Percentiles rank a stretch among this genome's conserved stretches.
These are phyloP conservation scores for Cepphus grylle DNA, from an alignment of 2,113 vertebrate genomes.

Conservation along the genomic window DNA sequence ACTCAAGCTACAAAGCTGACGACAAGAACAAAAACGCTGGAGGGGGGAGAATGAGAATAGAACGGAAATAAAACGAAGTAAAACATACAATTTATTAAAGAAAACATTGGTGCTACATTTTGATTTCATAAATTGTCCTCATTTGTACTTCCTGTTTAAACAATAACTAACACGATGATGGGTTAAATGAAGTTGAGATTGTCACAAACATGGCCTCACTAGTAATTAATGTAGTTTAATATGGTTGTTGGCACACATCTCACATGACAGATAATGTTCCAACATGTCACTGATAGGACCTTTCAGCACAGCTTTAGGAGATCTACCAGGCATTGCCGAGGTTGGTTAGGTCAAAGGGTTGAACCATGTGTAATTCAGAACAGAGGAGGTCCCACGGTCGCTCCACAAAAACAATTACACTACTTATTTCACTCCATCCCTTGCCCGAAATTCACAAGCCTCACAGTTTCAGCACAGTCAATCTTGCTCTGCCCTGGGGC, in stretches of 20 bases:
- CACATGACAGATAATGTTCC: slow-evolving; percentile 81
- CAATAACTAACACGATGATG: slow-evolving; percentile 50
- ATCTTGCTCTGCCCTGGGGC: slow-evolving; percentile 71
- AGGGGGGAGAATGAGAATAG: not conserved
- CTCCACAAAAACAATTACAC: slow-evolving; percentile 83
- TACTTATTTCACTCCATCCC: slow-evolving; percentile 78
- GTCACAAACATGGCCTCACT: slow-evolving; percentile 52
- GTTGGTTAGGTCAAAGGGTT: slow-evolving; percentile 81
- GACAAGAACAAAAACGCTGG: not conserved
- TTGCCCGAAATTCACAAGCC: slow-evolving; percentile 77
- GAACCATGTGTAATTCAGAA: slow-evolving; percentile 83
- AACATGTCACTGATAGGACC: slow-evolving; percentile 74
- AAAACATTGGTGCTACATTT: slow-evolving; percentile 35
- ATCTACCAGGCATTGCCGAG: slow-evolving; percentile 71
- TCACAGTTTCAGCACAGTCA: slow-evolving; percentile 73
- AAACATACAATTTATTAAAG: slow-evolving; percentile 37
- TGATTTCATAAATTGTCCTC: slow-evolving; percentile 45
- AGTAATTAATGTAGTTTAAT: slow-evolving; percentile 71
- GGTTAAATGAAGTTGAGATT: slow-evolving; percentile 69
- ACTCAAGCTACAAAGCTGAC: not conserved
- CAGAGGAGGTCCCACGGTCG: slow-evolving; percentile 82
- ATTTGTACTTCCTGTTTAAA: slow-evolving; percentile 65
- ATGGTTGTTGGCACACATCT: slow-evolving; percentile 73
- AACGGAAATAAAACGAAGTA: slow-evolving; percentile 2
- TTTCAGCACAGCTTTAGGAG: slow-evolving; percentile 73